Base-by-base conservation (phyloP, 2,888 invertebrate species). In the Proisotoma minuta region DNA sequence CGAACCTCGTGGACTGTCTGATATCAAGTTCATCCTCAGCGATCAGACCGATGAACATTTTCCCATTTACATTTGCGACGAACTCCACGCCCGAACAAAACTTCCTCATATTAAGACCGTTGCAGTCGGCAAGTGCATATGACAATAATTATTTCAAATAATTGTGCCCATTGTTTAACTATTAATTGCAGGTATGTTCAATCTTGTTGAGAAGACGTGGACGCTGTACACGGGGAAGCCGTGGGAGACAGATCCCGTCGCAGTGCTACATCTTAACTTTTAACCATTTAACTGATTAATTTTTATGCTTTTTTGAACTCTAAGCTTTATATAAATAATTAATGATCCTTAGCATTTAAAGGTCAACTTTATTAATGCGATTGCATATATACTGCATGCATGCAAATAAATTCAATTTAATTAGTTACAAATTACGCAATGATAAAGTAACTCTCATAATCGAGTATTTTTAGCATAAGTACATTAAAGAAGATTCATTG, bases 201-300 rank as follows among this genome's bases (percentile, higher is more conserved):
- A 92, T 77, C 83, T 88, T 73, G 80, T 83, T 28, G 84, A 84
- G 59, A 83, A 81, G 74, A 89, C 89, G 0, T 88, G 88, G 86
- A 84, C 85, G 53, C 79, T 92, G 56, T 92, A 88, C 78, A 84
- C 88, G 12, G 86, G 88, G 74, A 86, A 87, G 75, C 89, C 91
- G 2, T 84, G 82, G 69, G 77, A 76, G 2, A 85, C 82, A 29
- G 84, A 87, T 67, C 89, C 91, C 0, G 79, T 89, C 12, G 47
- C 47, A 24, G 43, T 56, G 5, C 15, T 56, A 15, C 43, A 40
- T 10, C 20, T 56, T 24, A 47, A 23, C 18, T 56, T 24, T 22
- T 54, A n/a, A 49, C 20, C 23, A 3, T 22, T 34, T 34, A 12
- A 34, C 12, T 34, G 8, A 34, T 10, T 34, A 34, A 34, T 8